These are phyloP conservation scores for Cryptophagus acutangulus DNA, from an alignment of 2,888 invertebrate genomes.

Conservation along the genomic window DNA sequence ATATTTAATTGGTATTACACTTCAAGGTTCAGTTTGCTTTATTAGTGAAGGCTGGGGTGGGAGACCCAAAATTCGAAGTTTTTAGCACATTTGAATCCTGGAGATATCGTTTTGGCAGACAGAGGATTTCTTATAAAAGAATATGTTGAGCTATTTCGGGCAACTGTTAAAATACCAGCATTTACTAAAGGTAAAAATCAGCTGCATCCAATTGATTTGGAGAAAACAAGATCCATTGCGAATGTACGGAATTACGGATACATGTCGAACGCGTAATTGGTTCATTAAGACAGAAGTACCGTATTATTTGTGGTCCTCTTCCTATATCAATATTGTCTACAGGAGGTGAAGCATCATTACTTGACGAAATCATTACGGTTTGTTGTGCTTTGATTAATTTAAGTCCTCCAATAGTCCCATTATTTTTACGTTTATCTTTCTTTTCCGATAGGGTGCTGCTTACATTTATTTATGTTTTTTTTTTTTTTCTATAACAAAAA, in stretches of 20 bases:
- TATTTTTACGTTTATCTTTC: too few relatives aligned
- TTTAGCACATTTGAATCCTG: slow-evolving; percentile 8
- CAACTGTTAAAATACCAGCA: slow-evolving; percentile 7
- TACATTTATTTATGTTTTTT: too few relatives aligned
- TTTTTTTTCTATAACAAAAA: too few relatives aligned
- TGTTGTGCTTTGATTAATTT: background rate
- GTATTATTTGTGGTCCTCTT: background rate
- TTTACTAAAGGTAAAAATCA: slow-evolving; percentile 12
- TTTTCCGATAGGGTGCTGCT: too few relatives aligned
- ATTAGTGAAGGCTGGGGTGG: too few relatives aligned
- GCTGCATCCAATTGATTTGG: slow-evolving; percentile 6
- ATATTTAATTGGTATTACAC: too few relatives aligned
- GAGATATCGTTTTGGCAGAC: slow-evolving; percentile 11
- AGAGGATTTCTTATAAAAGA: slow-evolving; percentile 7
- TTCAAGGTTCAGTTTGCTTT: too few relatives aligned
- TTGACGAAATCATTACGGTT: background rate
- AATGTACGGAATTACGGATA: slow-evolving; percentile 1
- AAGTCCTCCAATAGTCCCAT: background rate
- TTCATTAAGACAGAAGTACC: slow-evolving; percentile 4
- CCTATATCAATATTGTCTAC: background rate
- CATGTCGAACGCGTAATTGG: slow-evolving; percentile 10
- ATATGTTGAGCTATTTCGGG: slow-evolving; percentile 3
- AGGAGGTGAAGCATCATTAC: background rate
- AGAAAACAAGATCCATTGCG: slow-evolving; percentile 2
- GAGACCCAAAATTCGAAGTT: too few relatives aligned